phyloP scores from a whole-genome alignment of 1,140 invertebrate species.

The Drosophila ironensis region DNA sequence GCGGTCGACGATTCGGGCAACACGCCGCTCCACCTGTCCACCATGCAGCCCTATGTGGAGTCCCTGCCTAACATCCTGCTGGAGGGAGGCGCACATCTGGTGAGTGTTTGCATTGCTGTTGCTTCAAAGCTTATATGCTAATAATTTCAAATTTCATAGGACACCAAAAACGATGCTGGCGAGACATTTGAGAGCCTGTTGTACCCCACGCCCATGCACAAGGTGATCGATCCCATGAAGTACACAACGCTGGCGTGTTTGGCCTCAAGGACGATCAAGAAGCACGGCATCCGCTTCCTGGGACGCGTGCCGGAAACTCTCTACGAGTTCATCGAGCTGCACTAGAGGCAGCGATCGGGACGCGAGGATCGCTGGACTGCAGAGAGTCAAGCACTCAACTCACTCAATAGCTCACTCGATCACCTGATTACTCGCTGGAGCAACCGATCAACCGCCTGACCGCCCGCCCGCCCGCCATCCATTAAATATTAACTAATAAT shows the following conservation, averaged over 20 bases:
- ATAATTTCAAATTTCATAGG: constrained; percentile 74
- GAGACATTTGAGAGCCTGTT: constrained; percentile 90
- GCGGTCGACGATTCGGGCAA: constrained; percentile 90
- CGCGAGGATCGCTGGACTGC: constrained; percentile 14
- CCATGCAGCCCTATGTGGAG: constrained; percentile 84
- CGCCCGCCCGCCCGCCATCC: constrained; percentile 63
- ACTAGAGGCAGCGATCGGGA: constrained; percentile 48
- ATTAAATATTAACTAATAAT: constrained; percentile 44
- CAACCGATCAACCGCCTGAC: constrained; percentile 30
- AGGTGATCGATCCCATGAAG: constrained; percentile 90
- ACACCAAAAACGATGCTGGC: constrained; percentile 90
- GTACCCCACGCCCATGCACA: constrained; percentile 84
- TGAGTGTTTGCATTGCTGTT: constrained; percentile 28
- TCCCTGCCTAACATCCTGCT: constrained; percentile 88
- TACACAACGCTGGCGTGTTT: constrained; percentile 91
- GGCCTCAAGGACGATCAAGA: constrained; percentile 88
- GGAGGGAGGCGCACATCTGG: constrained; percentile 90
- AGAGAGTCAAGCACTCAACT: constrained; percentile 46
- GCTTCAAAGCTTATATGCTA: not conserved
- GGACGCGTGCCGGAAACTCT: constrained; percentile 64
- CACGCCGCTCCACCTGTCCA: constrained; percentile 78
- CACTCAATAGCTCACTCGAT: constrained; percentile 29
- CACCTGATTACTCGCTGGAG: not conserved
- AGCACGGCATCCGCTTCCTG: constrained; percentile 68
- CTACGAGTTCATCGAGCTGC: constrained; percentile 76